Evolutionary conservation across 2,113 vertebrate species (phyloP).

Genomic region (Perca fluviatilis): DNA sequence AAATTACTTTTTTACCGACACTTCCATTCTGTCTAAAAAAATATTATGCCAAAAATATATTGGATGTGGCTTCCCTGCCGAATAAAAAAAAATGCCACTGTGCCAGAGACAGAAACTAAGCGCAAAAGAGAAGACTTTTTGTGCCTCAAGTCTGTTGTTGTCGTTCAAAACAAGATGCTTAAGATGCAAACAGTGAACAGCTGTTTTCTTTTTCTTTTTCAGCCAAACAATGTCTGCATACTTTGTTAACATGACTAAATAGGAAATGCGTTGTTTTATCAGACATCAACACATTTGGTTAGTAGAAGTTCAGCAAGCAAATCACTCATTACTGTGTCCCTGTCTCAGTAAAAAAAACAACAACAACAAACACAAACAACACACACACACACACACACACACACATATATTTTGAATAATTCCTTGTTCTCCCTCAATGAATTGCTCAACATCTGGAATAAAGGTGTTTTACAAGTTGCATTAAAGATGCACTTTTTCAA

Average conservation of each 20-base stretch:
- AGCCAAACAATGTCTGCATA: background rate
- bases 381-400: background rate
- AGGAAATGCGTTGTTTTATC: slow-evolving; percentile 7
- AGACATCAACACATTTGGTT: background rate
- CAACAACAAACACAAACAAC: no score
- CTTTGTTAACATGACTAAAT: slow-evolving; percentile 4
- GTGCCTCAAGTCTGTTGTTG: background rate
- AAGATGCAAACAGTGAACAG: slow-evolving; percentile 18
- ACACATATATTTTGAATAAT: background rate
- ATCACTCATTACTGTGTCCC: background rate
- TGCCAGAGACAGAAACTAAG: background rate
- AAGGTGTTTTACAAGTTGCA: no score
- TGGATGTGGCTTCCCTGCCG: slow-evolving; percentile 12
- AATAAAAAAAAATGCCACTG: background rate
- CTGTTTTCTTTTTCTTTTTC: background rate
- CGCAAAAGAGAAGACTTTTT: background rate
- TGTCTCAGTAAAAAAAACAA: no score
- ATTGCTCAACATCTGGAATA: background rate
- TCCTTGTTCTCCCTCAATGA: background rate
- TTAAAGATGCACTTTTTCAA: background rate
- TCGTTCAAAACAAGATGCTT: slow-evolving; percentile 11
- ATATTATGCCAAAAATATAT: background rate
- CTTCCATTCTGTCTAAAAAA: slow-evolving; percentile 11
- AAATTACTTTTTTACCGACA: slow-evolving; percentile 29
- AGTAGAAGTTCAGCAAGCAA: background rate